Base-by-base conservation (phyloP, 2,797 vertebrate genomes). In the Loriculus beryllinus region DNA sequence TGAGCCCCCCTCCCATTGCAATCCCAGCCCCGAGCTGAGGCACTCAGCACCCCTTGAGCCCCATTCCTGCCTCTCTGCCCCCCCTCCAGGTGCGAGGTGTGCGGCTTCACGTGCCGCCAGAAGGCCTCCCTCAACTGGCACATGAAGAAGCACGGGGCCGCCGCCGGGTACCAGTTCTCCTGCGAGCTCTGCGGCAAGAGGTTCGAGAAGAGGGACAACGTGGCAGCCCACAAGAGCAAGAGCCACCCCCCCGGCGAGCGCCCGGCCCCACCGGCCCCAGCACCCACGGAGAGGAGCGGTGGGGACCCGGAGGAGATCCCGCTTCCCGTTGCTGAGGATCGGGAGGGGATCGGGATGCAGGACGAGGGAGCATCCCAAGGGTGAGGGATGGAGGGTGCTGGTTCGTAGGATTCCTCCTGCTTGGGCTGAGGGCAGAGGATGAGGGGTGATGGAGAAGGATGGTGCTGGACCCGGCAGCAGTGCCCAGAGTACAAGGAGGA, bases 111-210 rank as follows among this genome's bases (percentile, higher is more conserved):
- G 72, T 99, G 98, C 86, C 97, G 98, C 59, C 98, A 99, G 69
- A 98, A 98, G 75, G 98, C 98, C 9, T 98, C 98, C 45, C 96
- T 98, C 37, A 98, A 98, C 71, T 98, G 98, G 98, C 98, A 99
- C 97, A 98, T 98, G 97, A 96, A 96, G 62, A 98, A 98, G 60
- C 98, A 98, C 0, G 97, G 98, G 0, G 98, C 97, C 0, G 98
- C 97, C 28, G 94, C 98, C 63, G 92, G 93, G 60, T 98, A 98
- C 93, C 98, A 88, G 39, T 98, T 98, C 87, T 96, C 98, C 11
- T 99, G 98, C 2, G 98, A 98, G 9, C 28, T 98, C 70, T 98
- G 98, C 0, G 98, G 98, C 68, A 98, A 98, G 35, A 97, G 97
- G 42, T 99, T 98, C 7, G 98, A 99, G 82, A 98, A 98, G 95